These are phyloP conservation scores for Heterocephalus glaber DNA, from an alignment of 2,113 vertebrate species.

Conservation along the genomic window DNA sequence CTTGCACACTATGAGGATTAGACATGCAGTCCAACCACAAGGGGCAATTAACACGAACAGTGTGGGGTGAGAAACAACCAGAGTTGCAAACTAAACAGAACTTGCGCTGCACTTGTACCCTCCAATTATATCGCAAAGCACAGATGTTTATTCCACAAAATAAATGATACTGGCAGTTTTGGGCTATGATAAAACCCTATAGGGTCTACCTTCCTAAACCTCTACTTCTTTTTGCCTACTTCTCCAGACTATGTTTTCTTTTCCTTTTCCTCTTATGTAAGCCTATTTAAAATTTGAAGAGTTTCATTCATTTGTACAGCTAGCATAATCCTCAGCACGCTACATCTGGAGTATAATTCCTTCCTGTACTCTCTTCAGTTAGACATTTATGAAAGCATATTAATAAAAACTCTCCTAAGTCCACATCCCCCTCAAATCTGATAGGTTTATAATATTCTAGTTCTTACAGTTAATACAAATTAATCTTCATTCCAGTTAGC, in stretches of 20 bases:
- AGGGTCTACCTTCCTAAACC: conserved; percentile 65
- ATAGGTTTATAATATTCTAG: background rate
- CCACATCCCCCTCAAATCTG: background rate
- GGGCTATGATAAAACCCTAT: conserved; percentile 82
- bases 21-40: conserved; percentile 77
- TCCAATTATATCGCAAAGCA: conserved; percentile 79
- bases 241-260: conserved; percentile 16
- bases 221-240: conserved; percentile 36
- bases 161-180: conserved; percentile 82
- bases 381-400: background rate
- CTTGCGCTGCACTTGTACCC: conserved; percentile 78
- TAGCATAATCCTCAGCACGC: background rate
- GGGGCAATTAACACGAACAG: conserved; percentile 81
- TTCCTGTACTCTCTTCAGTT: background rate
- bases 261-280: background rate
- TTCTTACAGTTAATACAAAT: background rate
- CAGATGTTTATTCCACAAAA: conserved; percentile 86
- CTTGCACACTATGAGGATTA: conserved; percentile 73
- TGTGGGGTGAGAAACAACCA: conserved; percentile 73
- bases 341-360: conserved; percentile 9
- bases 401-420: conserved; percentile 43
- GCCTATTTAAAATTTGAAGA: conserved; percentile 48
- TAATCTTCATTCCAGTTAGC: conserved; percentile 30
- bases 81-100: conserved; percentile 85
- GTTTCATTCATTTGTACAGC: conserved; percentile 3